These are phyloP conservation scores for Takifugu rubripes DNA, from an alignment of 2,797 vertebrate species.

Conservation along the genomic window DNA sequence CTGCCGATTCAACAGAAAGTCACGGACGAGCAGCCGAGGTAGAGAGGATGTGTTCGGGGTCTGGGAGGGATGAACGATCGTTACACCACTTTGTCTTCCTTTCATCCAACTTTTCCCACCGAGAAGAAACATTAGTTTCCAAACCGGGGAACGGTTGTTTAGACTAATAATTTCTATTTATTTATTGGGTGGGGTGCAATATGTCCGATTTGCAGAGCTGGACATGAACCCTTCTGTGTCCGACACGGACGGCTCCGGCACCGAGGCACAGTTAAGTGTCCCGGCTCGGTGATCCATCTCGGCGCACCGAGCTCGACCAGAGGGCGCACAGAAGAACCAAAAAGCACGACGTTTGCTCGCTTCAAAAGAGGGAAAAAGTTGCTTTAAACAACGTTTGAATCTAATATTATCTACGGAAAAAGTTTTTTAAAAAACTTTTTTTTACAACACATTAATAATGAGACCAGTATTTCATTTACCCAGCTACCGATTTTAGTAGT, in stretches of 20 bases:
- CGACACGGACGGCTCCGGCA: conserved; percentile 3
- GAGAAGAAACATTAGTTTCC: not conserved
- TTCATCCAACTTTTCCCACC: conserved; percentile 10
- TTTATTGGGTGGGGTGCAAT: not conserved
- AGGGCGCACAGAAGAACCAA: conserved; percentile 7
- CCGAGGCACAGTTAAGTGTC: conserved; percentile 32
- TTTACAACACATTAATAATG: not conserved
- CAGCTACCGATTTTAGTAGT: not conserved
- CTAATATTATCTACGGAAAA: not conserved
- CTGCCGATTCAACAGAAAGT: conserved; percentile 4
- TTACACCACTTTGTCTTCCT: conserved; percentile 1
- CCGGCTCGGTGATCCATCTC: conserved; percentile 39
- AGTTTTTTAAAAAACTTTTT: conserved; percentile 24
- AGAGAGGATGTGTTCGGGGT: conserved; percentile 1
- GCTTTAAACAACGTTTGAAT: not conserved
- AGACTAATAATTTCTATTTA: not conserved
- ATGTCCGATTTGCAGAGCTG: not conserved
- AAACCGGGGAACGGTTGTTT: conserved; percentile 1
- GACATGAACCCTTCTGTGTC: not conserved
- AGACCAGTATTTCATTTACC: not conserved
- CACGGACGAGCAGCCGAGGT: conserved; percentile 13
- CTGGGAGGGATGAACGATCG: conserved; percentile 6
- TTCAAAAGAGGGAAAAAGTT: not conserved
- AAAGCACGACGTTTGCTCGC: not conserved
- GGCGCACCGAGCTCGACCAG: conserved; percentile 25